Conservation (phyloP, 2,113 vertebrate genomes). For the Anseranas semipalmata region DNA sequence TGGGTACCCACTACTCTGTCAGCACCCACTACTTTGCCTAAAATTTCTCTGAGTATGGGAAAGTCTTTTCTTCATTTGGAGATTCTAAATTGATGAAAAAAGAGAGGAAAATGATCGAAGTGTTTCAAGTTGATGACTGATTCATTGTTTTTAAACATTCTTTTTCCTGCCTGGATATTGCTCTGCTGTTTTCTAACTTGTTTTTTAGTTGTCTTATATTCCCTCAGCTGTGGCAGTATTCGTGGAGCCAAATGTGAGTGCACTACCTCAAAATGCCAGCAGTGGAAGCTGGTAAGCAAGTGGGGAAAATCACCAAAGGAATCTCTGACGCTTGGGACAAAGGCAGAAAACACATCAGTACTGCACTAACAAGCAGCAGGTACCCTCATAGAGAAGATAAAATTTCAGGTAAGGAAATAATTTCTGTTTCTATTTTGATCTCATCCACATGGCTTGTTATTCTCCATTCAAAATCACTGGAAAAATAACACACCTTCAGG, state of each 20-base stretch:
- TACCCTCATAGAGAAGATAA: constrained; percentile 58
- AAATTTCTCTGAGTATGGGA: not conserved
- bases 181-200: constrained; percentile 68
- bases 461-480: not conserved
- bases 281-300: constrained; percentile 52
- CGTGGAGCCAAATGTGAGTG: constrained; percentile 58
- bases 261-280: constrained; percentile 60
- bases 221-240: constrained; percentile 63
- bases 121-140: constrained; percentile 43
- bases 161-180: constrained; percentile 24
- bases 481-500: not conserved
- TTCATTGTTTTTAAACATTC: constrained; percentile 14
- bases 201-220: constrained; percentile 68
- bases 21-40: not conserved
- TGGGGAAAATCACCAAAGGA: constrained; percentile 50
- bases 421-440: constrained; percentile 19
- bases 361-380: constrained; percentile 48
- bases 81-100: constrained; percentile 7
- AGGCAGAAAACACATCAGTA: constrained; percentile 65
- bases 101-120: not conserved
- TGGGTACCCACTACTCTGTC: not conserved
- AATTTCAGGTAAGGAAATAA: constrained; percentile 63
- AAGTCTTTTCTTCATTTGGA: not conserved
- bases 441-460: not conserved
- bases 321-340: constrained; percentile 60